phyloP scores from a whole-genome alignment of 2,113 vertebrate species.

The Phoenicopterus ruber region DNA sequence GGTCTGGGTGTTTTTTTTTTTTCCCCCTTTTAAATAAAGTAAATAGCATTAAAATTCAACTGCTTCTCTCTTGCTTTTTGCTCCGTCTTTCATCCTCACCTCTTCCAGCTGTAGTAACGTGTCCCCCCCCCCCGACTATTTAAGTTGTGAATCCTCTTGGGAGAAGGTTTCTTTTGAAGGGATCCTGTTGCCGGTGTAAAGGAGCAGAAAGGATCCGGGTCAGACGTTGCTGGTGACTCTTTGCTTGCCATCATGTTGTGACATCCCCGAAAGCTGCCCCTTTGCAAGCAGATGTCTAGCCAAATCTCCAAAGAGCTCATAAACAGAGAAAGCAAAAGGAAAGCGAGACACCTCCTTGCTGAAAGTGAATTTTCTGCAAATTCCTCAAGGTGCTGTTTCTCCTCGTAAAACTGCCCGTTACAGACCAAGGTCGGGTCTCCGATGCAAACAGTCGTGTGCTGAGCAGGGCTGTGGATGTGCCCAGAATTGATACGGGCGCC shows the following conservation, averaged over 20 bases:
- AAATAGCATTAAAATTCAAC: neutral
- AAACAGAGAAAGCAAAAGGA: neutral
- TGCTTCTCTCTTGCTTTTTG: neutral
- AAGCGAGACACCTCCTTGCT: neutral
- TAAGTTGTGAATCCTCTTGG: neutral
- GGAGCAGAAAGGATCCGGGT: neutral
- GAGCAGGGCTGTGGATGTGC: neutral
- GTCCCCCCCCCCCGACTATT: fast-evolving
- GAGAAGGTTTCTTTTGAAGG: neutral
- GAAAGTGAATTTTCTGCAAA: neutral
- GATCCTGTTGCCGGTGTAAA: neutral
- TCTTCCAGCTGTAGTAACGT: neutral
- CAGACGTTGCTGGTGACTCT: neutral
- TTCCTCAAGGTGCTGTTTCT: neutral
- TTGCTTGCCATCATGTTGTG: neutral
- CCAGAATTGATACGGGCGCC: neutral
- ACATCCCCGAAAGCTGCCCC: neutral
- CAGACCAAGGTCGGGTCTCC: neutral
- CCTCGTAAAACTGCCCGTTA: neutral
- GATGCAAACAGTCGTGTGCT: neutral
- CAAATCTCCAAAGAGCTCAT: neutral
- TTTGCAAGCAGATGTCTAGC: neutral
- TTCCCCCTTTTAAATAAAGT: neutral
- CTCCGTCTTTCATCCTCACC: neutral
- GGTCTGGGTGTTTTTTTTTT: neutral